Evolutionary conservation across 2,888 invertebrate genomes (phyloP), one percentile per base, ranked within the genome.

Genomic region (Patella ulyssiponensis): DNA sequence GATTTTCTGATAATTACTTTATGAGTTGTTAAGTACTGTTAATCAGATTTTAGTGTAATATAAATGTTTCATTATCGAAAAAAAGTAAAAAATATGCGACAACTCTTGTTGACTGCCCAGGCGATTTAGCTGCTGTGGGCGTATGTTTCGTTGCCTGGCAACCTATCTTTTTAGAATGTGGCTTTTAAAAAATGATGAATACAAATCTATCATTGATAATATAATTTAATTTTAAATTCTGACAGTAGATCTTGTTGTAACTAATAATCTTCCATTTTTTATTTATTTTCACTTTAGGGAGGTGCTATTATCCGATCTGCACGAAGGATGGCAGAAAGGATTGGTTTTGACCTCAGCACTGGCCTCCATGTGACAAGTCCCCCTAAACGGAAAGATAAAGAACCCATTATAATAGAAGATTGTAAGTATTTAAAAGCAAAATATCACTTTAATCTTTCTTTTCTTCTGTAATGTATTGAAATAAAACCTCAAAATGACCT

Each of bases 291-390:
- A 56, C 82, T 80, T 17, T 80, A 96, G 92, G 97, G 97, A 79
- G 94, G 94, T 33, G 93, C 94, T 0, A 93, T 98, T 71, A 95
- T 98, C 88, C 94, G 95, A 1, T 95, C 95, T 88, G 95, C 96
- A 12, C 94, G 95, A 0, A 94, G 95, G 81, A 96, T 96, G 87
- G 93, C 95, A 20, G 94, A 94, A 78, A 92, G 93, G 23, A 94
- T 94, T 1, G 95, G 95, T 0, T 92, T 94, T 88, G 92, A 93
- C 83, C 86, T 88, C 23, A 90, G 90, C 44, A 92, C 92, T 27
- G 93, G 93, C 3, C 84, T 92, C 23, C 91, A 89, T 78, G 77
- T 87, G 54, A 79, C 82, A 15, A 82, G 87, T 14, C 79, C 81
- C 23, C 87, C 87, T 27, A 71, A 81, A 23, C 83, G 81, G 5